These are phyloP conservation scores for Pelobates cultripes DNA, from an alignment of 2,797 vertebrate species.

Conservation along the genomic window DNA sequence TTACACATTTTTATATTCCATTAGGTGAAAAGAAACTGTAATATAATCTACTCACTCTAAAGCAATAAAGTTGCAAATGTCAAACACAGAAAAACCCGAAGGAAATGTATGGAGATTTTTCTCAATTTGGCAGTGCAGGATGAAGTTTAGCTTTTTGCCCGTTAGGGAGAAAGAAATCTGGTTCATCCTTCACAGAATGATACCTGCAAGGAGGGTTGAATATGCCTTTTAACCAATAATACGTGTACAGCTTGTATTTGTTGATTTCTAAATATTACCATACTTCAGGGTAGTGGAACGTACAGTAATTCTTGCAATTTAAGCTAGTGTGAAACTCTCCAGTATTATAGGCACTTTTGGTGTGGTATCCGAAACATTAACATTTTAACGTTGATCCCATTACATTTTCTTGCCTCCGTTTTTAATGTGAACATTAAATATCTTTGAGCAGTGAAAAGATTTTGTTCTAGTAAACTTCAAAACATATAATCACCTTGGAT, in stretches of 20 bases:
- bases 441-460: background rate
- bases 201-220: conserved; percentile 31
- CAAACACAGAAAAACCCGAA: conserved; percentile 47
- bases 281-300: conserved; percentile 21
- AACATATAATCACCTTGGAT: background rate
- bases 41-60: conserved; percentile 53
- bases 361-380: background rate
- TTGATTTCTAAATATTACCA: conserved; percentile 24
- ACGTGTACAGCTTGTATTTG: conserved; percentile 26
- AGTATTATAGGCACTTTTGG: background rate
- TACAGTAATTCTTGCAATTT: conserved; percentile 33
- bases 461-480: background rate
- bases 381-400: conserved; percentile 2
- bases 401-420: background rate
- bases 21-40: conserved; percentile 56
- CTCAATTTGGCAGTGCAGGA: conserved; percentile 41
- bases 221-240: conserved; percentile 43
- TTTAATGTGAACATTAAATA: background rate
- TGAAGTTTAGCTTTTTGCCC: conserved; percentile 40
- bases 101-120: conserved; percentile 58
- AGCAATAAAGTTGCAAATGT: conserved; percentile 55
- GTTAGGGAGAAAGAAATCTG: conserved; percentile 38
- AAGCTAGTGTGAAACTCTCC: conserved; percentile 30
- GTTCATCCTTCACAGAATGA: conserved; percentile 26
- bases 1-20: conserved; percentile 55